A percentile compares a stretch with the other conserved stretches of the same genome.
phyloP scores from a whole-genome alignment of 53 echinoderm and acorn worm genomes.

The Pentamera pediparva region DNA sequence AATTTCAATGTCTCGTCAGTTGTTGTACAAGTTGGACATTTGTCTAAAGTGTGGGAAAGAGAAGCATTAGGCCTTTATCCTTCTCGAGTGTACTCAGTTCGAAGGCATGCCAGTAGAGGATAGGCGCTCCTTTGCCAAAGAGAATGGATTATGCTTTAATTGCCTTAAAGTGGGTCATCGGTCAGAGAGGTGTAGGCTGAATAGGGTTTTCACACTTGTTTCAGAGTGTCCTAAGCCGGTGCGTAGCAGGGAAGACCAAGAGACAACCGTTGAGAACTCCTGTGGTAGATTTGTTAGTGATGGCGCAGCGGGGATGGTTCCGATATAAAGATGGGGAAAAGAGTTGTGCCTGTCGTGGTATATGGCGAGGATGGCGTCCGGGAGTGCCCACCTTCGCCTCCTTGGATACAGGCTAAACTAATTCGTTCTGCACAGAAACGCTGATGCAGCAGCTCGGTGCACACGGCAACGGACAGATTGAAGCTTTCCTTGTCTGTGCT shows the following conservation, averaged over 20 bases:
- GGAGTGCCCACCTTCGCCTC: conserved; percentile 37
- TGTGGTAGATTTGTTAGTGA: conserved; percentile 2
- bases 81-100: conserved; percentile 44
- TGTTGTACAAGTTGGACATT: too few relatives aligned
- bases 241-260: neutral
- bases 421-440: conserved; percentile 41
- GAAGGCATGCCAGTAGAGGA: conserved; percentile 25
- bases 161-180: conserved; percentile 41
- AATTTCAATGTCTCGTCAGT: conserved; percentile 12
- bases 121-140: conserved; percentile 33
- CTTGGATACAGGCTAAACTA: conserved; percentile 45
- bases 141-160: conserved; percentile 52
- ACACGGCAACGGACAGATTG: conserved; percentile 18
- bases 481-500: conserved; percentile 37
- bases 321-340: conserved; percentile 8
- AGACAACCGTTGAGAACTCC: neutral
- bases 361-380: neutral
- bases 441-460: conserved; percentile 21
- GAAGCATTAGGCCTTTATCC: conserved; percentile 16
- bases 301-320: neutral
- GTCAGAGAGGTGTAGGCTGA: conserved; percentile 26
- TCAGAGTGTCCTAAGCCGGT: conserved; percentile 33
- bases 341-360: conserved; percentile 37
- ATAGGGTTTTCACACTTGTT: conserved; percentile 29
- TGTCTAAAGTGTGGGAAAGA: conserved; percentile 36